phyloP scores from a whole-genome alignment of 2,888 invertebrate species.

The Teinopalpus imperialis region DNA sequence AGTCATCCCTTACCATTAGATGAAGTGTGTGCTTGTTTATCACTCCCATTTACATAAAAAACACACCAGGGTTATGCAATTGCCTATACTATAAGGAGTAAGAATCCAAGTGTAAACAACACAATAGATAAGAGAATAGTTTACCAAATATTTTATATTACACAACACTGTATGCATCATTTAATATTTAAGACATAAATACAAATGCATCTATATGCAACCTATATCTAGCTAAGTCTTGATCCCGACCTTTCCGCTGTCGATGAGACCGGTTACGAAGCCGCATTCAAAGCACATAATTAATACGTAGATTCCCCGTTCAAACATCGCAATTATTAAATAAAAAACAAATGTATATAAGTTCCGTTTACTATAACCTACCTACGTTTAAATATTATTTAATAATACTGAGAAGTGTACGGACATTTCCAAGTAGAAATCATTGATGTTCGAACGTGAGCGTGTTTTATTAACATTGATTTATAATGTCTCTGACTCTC shows the following conservation, averaged over 20 bases:
- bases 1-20: too few species aligned
- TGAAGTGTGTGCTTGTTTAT: too few species aligned
- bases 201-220: not conserved
- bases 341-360: constrained; percentile 2
- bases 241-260: constrained; percentile 13
- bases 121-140: too few species aligned
- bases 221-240: not conserved
- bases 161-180: too few species aligned
- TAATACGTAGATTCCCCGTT: not conserved
- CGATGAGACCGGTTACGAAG: constrained; percentile 12
- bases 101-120: too few species aligned
- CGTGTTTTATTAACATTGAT: constrained; percentile 1
- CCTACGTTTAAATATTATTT: not conserved
- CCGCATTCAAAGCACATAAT: constrained; percentile 3
- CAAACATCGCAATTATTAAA: not conserved
- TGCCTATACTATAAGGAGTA: too few species aligned
- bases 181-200: not conserved
- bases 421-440: constrained; percentile 6
- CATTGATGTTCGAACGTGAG: constrained; percentile 7
- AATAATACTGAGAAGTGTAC: constrained; percentile 5
- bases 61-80: too few species aligned
- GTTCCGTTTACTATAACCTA: constrained; percentile 3
- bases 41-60: too few species aligned
- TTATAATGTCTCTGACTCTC: constrained; percentile 1
- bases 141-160: too few species aligned